Conservation (phyloP, 2,113 vertebrate species). For the Microtus pennsylvanicus region DNA sequence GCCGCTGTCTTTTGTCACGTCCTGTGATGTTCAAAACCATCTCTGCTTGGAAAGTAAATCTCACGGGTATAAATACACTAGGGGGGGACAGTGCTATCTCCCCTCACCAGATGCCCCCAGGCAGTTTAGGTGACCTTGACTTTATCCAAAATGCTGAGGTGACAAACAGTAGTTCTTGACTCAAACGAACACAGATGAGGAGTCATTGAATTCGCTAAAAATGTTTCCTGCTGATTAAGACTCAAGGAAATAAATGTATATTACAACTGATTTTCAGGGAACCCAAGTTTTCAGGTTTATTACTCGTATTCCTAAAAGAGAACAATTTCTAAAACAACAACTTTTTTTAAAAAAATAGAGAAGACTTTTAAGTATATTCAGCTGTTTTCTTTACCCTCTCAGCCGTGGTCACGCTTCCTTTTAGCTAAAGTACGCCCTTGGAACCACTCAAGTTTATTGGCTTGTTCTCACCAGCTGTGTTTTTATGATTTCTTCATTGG, state of each 20-base stretch:
- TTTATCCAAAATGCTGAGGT: not conserved
- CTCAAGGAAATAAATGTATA: constrained; percentile 35
- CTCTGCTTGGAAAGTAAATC: constrained; percentile 32
- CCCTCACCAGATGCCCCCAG: not conserved
- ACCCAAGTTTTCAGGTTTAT: constrained; percentile 58
- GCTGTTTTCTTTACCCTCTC: constrained; percentile 32
- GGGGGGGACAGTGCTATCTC: not conserved
- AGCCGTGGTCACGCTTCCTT: not conserved
- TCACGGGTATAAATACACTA: not conserved
- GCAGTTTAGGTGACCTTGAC: constrained; percentile 23
- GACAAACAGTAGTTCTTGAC: constrained; percentile 52
- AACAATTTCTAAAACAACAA: not conserved
- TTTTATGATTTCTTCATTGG: constrained; percentile 26
- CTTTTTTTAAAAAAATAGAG: not conserved
- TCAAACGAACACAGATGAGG: not conserved
- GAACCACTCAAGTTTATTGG: constrained; percentile 4
- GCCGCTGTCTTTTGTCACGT: not conserved
- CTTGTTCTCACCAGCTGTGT: constrained; percentile 26
- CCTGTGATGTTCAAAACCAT: constrained; percentile 1
- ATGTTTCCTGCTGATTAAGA: constrained; percentile 60
- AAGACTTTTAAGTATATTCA: not conserved
- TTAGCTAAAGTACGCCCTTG: constrained; percentile 35
- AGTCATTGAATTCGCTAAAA: constrained; percentile 31
- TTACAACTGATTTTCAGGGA: constrained; percentile 24
- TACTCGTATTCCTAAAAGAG: constrained; percentile 37